phyloP scores from a whole-genome alignment of 2,113 vertebrate species.

The Arvicanthis niloticus region DNA sequence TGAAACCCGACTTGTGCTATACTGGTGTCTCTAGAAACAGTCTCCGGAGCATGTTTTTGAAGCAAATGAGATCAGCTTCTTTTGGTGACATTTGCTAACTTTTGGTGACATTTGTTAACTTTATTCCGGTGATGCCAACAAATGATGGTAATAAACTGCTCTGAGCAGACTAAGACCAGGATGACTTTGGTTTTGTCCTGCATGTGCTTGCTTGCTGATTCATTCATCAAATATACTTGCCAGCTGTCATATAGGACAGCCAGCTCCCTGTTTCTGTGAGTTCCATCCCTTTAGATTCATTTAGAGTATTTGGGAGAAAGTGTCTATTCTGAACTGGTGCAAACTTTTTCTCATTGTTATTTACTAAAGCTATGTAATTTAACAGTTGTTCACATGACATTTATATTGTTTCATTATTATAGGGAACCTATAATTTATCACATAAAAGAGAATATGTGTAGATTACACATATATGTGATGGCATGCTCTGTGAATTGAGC shows the following conservation, averaged over 20 bases:
- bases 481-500: not conserved
- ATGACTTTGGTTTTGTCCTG: not conserved
- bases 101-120: not conserved
- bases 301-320: not conserved
- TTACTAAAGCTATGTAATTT: not conserved
- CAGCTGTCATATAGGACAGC: too few species aligned
- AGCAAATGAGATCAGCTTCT: not conserved
- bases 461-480: not conserved
- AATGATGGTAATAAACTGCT: conserved; percentile 24
- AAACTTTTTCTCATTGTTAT: not conserved
- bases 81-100: conserved; percentile 2
- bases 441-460: not conserved
- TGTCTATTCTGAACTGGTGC: not conserved
- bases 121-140: conserved; percentile 16
- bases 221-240: not conserved
- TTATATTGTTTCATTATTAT: not conserved
- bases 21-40: not conserved
- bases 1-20: conserved; percentile 5
- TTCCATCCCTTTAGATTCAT: not conserved
- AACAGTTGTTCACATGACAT: not conserved
- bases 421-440: not conserved
- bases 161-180: not conserved
- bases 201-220: not conserved
- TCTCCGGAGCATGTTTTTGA: not conserved
- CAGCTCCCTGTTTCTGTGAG: not conserved